phyloP scores from a whole-genome alignment of 2,113 vertebrate species.

The Fukomys damarensis region DNA sequence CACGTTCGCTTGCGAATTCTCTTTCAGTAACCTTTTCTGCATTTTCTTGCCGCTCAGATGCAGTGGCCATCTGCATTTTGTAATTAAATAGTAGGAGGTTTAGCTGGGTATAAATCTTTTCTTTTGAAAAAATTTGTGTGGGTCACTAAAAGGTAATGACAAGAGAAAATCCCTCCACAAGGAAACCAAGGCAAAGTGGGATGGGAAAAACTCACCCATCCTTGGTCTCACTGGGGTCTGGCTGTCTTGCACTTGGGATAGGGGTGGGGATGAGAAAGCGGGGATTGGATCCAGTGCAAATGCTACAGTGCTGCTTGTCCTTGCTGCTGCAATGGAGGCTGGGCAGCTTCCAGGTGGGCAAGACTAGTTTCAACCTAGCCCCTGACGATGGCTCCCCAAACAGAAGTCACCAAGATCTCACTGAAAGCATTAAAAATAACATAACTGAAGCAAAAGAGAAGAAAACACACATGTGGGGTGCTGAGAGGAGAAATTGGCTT shows the following conservation, averaged over 20 bases:
- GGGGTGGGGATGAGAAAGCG: neutral
- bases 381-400: conserved; percentile 3
- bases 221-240: conserved; percentile 52
- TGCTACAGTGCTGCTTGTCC: conserved; percentile 57
- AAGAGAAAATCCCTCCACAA: conserved; percentile 78
- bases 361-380: conserved; percentile 54
- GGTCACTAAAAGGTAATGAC: conserved; percentile 78
- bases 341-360: conserved; percentile 67
- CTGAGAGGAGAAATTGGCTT: neutral
- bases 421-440: conserved; percentile 78
- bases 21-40: conserved; percentile 50
- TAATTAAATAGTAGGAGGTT: conserved; percentile 70
- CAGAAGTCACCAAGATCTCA: conserved; percentile 59
- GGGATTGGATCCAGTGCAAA: neutral
- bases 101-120: conserved; percentile 75
- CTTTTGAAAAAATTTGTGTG: conserved; percentile 61
- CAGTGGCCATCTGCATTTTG: conserved; percentile 67
- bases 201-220: conserved; percentile 67
- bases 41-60: conserved; percentile 45
- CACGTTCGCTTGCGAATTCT: conserved; percentile 84
- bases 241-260: conserved; percentile 43
- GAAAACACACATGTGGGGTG: conserved; percentile 19
- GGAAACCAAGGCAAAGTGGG: conserved; percentile 70
- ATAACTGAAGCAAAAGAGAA: conserved; percentile 77
- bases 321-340: conserved; percentile 55